Evolutionary conservation across 2,888 invertebrate species (phyloP).

Genomic region (Tigriopus californicus): DNA sequence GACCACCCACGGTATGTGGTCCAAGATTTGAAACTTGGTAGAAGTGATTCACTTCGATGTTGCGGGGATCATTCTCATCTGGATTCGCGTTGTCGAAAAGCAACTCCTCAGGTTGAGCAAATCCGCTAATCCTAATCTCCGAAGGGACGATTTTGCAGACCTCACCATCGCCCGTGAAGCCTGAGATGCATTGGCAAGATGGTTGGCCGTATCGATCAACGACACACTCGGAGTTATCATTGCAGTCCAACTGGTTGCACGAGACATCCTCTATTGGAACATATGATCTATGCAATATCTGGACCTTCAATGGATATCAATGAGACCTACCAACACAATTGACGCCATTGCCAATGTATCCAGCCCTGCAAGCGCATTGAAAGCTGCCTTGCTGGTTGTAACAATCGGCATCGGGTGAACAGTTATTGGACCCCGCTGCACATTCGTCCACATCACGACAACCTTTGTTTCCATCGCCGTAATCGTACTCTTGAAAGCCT

Average conservation of each 20-base stretch:
- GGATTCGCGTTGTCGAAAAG: not conserved
- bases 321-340: not conserved
- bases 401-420: constrained; percentile 26
- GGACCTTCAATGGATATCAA: not conserved
- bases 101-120: not conserved
- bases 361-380: constrained; percentile 29
- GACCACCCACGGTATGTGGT: not conserved
- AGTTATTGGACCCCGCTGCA: constrained; percentile 26
- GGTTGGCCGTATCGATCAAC: constrained; percentile 24
- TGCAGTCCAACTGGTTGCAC: constrained; percentile 40
- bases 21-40: constrained; percentile 6
- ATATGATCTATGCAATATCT: not conserved
- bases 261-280: constrained; percentile 20
- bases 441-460: constrained; percentile 38
- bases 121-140: not conserved
- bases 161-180: constrained; percentile 36
- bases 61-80: not conserved
- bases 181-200: constrained; percentile 34
- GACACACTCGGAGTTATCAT: constrained; percentile 57
- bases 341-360: constrained; percentile 33
- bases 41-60: not conserved
- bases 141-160: constrained; percentile 22
- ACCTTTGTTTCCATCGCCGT: not conserved
- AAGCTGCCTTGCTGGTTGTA: constrained; percentile 22
- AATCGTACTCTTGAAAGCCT: not conserved